phyloP scores from a whole-genome alignment of 2,888 invertebrate genomes.

The Lasiommata megera region DNA sequence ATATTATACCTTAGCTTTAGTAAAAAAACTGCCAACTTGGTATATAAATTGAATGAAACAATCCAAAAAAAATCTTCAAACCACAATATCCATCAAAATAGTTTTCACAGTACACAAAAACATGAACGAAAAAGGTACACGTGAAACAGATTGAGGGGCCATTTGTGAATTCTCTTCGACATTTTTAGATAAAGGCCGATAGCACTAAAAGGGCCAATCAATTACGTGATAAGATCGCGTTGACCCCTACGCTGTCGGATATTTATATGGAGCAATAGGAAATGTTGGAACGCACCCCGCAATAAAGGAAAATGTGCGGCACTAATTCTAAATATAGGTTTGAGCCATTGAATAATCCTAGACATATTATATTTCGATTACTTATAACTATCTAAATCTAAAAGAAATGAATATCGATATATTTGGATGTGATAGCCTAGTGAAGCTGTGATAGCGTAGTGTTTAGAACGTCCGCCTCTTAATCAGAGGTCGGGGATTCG shows the following conservation, averaged over 20 bases:
- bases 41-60: too few relatives aligned
- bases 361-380: too few relatives aligned
- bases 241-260: conserved; percentile 35
- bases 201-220: conserved; percentile 59
- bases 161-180: conserved; percentile 38
- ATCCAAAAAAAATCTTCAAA: too few relatives aligned
- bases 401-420: too few relatives aligned
- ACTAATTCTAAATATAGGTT: conserved; percentile 7
- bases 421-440: too few relatives aligned
- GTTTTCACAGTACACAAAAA: not conserved
- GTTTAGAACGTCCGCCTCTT: too few relatives aligned
- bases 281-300: conserved; percentile 16
- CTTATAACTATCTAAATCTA: too few relatives aligned
- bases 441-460: too few relatives aligned
- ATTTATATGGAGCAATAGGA: conserved; percentile 29
- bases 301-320: conserved; percentile 8
- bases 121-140: conserved; percentile 18
- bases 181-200: conserved; percentile 52
- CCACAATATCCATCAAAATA: not conserved
- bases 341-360: not conserved
- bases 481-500: too few relatives aligned
- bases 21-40: too few relatives aligned
- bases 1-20: too few relatives aligned
- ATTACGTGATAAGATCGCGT: conserved; percentile 56
- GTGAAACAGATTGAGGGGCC: conserved; percentile 26